A percentile compares a stretch with the other conserved stretches of the same genome.
Evolutionary conservation across 2,113 vertebrate species (phyloP).

Genomic region (Ornithorhynchus anatinus): DNA sequence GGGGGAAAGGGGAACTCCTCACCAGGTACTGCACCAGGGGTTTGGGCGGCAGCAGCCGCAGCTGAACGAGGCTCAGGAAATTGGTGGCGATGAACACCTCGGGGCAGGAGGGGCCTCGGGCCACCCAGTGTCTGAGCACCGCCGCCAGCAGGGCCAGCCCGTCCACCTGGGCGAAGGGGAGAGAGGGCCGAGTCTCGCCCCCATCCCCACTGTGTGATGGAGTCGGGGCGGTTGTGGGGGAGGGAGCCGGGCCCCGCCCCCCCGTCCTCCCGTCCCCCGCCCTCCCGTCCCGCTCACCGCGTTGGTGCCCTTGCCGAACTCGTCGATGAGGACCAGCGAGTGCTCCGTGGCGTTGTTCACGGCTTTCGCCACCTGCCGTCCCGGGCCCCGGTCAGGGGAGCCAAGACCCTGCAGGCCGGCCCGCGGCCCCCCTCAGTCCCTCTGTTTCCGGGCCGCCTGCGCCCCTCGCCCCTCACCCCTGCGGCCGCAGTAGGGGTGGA

Average conservation of each 20-base stretch:
- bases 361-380: conserved; percentile 80
- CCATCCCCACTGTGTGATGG: background rate
- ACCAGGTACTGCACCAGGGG: conserved; percentile 84
- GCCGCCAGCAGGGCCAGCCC: conserved; percentile 90
- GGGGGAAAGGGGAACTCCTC: conserved; percentile 11
- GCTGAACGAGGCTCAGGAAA: conserved; percentile 90
- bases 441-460: background rate
- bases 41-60: conserved; percentile 84
- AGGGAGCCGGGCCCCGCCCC: too few species aligned
- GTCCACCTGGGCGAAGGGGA: conserved; percentile 75
- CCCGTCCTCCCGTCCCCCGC: background rate
- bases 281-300: conserved; percentile 72
- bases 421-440: background rate
- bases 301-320: conserved; percentile 98
- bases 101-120: conserved; percentile 74
- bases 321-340: conserved; percentile 94
- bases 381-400: background rate
- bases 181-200: background rate
- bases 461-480: too few species aligned
- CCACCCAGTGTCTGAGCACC: conserved; percentile 87
- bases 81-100: conserved; percentile 91
- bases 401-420: too few species aligned
- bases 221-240: too few species aligned
- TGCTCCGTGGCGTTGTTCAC: conserved; percentile 87
- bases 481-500: too few species aligned